These are phyloP conservation scores for Neoascia interrupta DNA, from an alignment of 2,888 invertebrate genomes.

Conservation along the genomic window DNA sequence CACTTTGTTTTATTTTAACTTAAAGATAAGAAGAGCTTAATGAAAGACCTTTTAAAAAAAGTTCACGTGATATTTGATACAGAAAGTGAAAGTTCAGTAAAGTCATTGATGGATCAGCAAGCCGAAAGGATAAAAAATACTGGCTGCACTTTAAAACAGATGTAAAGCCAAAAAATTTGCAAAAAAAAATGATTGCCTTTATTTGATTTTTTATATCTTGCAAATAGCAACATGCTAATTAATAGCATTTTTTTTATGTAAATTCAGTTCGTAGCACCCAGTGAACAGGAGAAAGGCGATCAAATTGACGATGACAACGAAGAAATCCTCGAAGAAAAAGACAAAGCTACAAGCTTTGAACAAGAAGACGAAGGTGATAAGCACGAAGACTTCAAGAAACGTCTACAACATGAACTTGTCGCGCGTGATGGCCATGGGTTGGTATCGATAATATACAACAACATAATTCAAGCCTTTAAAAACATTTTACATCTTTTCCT, in stretches of 20 bases:
- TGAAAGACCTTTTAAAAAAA: no score
- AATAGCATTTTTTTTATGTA: background rate
- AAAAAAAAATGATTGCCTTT: no score
- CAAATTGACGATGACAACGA: conserved; percentile 62
- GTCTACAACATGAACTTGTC: conserved; percentile 90
- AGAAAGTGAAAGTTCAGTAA: no score
- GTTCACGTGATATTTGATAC: no score
- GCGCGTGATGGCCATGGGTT: conserved; percentile 91
- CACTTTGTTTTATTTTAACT: no score
- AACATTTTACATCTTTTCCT: background rate
- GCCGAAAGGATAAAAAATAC: no score
- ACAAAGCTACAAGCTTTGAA: conserved; percentile 78
- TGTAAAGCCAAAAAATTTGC: no score
- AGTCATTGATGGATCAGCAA: no score
- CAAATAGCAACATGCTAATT: no score
- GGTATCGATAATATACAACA: conserved; percentile 66
- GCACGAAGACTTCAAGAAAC: conserved; percentile 87
- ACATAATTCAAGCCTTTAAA: background rate
- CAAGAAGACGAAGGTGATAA: conserved; percentile 80
- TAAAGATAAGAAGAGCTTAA: no score
- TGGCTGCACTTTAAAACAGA: no score
- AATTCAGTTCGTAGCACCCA: conserved; percentile 62
- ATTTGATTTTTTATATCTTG: no score
- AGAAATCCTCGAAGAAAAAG: conserved; percentile 61
- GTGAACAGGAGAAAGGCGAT: conserved; percentile 80